These are phyloP conservation scores for Polymixis flavicincta DNA, from an alignment of 2,888 invertebrate species.

Conservation along the genomic window DNA sequence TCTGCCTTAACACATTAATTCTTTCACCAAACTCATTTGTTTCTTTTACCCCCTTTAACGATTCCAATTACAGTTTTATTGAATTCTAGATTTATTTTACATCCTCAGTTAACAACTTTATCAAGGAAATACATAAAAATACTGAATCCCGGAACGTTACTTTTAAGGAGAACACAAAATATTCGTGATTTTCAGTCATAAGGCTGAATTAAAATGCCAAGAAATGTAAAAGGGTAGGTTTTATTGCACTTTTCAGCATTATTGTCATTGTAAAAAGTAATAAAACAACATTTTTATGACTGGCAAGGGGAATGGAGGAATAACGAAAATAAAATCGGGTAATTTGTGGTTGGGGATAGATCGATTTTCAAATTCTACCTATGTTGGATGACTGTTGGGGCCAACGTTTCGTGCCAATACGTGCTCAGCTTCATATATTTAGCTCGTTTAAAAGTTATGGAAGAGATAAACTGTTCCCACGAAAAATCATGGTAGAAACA, in stretches of 20 bases:
- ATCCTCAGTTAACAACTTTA: constrained; percentile 15
- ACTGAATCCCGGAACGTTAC: neutral
- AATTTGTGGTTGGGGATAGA: neutral
- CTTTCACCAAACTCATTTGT: neutral
- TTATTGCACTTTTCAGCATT: constrained; percentile 54
- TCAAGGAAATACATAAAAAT: neutral
- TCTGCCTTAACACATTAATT: neutral
- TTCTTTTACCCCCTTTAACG: neutral
- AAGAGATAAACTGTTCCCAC: neutral
- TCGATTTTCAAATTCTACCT: neutral
- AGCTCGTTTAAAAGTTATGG: neutral
- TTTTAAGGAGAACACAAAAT: constrained; percentile 1
- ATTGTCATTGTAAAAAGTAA: constrained; percentile 52
- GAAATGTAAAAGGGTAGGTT: constrained; percentile 44
- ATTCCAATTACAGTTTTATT: constrained; percentile 7
- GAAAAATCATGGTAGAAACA: neutral
- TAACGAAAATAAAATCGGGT: constrained; percentile 5
- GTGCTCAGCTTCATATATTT: neutral
- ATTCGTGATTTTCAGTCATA: constrained; percentile 31
- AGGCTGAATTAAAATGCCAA: constrained; percentile 44
- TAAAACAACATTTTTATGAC: constrained; percentile 56
- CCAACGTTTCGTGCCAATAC: neutral
- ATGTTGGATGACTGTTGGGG: neutral
- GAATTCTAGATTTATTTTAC: constrained; percentile 20
- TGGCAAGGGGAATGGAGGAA: constrained; percentile 1